Evolutionary conservation across 2,797 vertebrate genomes (phyloP), one percentile per base, ranked within the genome.

Genomic region (Acipenser oxyrinchus): DNA sequence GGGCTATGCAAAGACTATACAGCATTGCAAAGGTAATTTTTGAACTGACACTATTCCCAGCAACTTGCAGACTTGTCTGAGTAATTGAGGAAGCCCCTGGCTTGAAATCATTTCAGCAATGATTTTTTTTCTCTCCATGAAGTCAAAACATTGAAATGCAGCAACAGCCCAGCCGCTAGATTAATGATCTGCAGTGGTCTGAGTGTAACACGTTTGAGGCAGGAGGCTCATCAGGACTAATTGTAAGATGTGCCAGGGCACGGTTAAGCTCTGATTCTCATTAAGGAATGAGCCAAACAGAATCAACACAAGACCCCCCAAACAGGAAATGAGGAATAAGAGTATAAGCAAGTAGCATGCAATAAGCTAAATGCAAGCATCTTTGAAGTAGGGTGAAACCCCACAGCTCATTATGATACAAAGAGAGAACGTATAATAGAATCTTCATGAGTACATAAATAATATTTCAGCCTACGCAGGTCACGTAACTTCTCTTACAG

Each of bases 351-450:
- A 51, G 49, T 37, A 37, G 37, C 49, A 64, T 60, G 62, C 13
- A 69, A 71, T 70, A 69, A 37, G 69, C 61, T 65, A 69, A 78
- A 77, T 65, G 49, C 76, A 65, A 62, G n/a, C 71, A 74, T 64
- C 74, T 71, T 5, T 62, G 65, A 71, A 78, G 78, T 75, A 70
- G 76, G 74, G 77, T 76, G 71, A 73, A 70, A 78, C 71, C 67
- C 57, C 74, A 78, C 61, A 57, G 77, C 81, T 88, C 83, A 83
- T 87, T 87, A 81, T 66, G 74, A 82, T 69, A 81, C 83, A 78
- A 81, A 82, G 82, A 55, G 65, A 73, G 58, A 71, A 74, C 68
- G 74, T 86, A 86, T 88, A 83, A 90, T 88, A 89, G 83, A 76
- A 71, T 71, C 74, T 71, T 76, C 58, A 67, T 57, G 62, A 70